Base-by-base conservation (phyloP, 1,140 invertebrate species). In the Lepidotrigona ventralis region DNA sequence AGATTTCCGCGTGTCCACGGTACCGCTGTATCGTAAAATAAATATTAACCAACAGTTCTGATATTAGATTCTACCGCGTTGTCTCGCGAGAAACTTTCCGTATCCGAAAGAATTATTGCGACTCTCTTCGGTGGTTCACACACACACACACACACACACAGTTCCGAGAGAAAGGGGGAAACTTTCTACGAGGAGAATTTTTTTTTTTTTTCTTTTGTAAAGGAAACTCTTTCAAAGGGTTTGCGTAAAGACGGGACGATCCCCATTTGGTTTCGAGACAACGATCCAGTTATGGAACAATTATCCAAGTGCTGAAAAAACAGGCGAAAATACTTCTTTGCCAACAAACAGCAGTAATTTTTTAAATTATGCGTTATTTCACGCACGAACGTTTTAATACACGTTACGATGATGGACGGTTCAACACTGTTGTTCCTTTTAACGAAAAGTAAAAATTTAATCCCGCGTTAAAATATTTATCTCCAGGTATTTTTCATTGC, bases 91-190 rank as follows among this genome's bases (percentile, higher is more conserved):
- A 81, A 88, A 88, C 73, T 88, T 88, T 78, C 33, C 80, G 78
- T 70, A 73, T 81, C 83, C 64, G 39, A 75, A 73, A 75, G 79
- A 89, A 84, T 88, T 82, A 88, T 89, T 81, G 82, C 73, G 56
- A 85, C 70, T 76, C 84, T 53, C 66, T 21, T 73, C 46, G 73
- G n/a, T 46, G 64, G 66, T 77, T 71, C 64, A 66, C 81, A 78
- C 39, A 29, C 56, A 33, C 29, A 33, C 29, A 33, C 29, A 33
- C 33, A 1, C 64, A 66, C 81, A 78, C 39, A 29, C 51, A 70
- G 33, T 19, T 6, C 60, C n/a, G 46, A 29, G 51, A 64, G 46
- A 75, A 77, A 54, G 75, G 60, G 60, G 53, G 72, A 79, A 88
- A 84, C 64, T 82, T 82, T 66, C 88, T 81, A 68, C 68, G 75